Conservation (phyloP, 2,797 vertebrate genomes). For the Pangasius macronema region DNA sequence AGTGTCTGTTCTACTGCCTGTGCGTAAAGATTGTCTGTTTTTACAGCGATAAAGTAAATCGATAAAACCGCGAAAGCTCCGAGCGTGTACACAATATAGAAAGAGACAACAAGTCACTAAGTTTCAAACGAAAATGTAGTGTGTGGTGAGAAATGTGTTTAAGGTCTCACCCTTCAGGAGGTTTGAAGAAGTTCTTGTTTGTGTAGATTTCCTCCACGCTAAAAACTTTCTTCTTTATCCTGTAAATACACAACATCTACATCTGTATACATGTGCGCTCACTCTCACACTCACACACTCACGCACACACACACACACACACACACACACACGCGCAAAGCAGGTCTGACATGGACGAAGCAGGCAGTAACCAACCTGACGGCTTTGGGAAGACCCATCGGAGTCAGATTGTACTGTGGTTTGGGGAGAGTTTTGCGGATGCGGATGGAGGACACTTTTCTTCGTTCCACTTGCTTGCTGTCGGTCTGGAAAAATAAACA, state of each 20-base stretch:
- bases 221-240: slow-evolving; percentile 89
- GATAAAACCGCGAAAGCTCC: not conserved
- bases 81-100: not conserved
- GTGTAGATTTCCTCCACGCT: slow-evolving; percentile 93
- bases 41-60: not conserved
- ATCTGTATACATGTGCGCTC: not conserved
- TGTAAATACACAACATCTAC: slow-evolving; percentile 59
- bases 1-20: not conserved
- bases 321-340: not conserved
- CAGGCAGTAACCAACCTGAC: slow-evolving; percentile 72
- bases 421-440: slow-evolving; percentile 83
- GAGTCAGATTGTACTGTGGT: slow-evolving; percentile 84
- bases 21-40: not conserved
- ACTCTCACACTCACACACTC: not conserved
- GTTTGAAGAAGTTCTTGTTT: slow-evolving; percentile 88
- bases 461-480: slow-evolving; percentile 66
- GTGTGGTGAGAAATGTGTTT: not conserved
- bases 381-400: slow-evolving; percentile 87
- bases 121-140: not conserved
- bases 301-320: not conserved
- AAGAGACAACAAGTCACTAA: not conserved
- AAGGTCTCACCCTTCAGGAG: slow-evolving; percentile 80
- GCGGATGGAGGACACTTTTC: slow-evolving; percentile 86
- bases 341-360: not conserved
- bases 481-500: slow-evolving; percentile 60